Percentiles rank a stretch among this genome's conserved stretches.
These are phyloP conservation scores for Apodemia mormo DNA, from an alignment of 2,888 invertebrate genomes.

Conservation along the genomic window DNA sequence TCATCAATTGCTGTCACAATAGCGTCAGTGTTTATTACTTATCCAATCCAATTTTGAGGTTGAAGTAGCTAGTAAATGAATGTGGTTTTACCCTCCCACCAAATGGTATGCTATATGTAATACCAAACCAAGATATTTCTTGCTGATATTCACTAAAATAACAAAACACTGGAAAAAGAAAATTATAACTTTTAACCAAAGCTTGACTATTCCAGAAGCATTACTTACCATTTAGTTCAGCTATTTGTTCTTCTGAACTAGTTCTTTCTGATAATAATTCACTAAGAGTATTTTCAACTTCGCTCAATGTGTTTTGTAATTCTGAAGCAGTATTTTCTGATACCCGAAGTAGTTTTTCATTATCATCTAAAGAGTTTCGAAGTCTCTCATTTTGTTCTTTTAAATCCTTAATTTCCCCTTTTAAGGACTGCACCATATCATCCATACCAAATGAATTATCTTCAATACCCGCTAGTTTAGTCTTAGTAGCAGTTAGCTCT, in stretches of 20 bases:
- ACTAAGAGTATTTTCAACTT: constrained; percentile 88
- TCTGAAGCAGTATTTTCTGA: constrained; percentile 91
- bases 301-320: constrained; percentile 87
- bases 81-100: too few species aligned
- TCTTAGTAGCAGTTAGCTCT: constrained; percentile 81
- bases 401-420: constrained; percentile 83
- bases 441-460: constrained; percentile 87
- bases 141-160: too few species aligned
- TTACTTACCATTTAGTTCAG: constrained; percentile 67
- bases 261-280: constrained; percentile 72
- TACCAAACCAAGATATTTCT: too few species aligned
- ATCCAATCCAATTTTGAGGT: too few species aligned
- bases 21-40: too few species aligned
- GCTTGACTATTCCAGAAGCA: background rate
- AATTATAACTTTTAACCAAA: too few species aligned
- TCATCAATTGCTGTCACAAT: too few species aligned
- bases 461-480: constrained; percentile 84
- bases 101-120: too few species aligned
- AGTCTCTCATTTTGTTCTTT: constrained; percentile 84
- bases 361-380: constrained; percentile 84
- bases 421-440: constrained; percentile 86
- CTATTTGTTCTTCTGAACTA: constrained; percentile 73
- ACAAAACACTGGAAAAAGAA: too few species aligned
- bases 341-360: constrained; percentile 79
- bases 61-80: too few species aligned